Evolutionary conservation across 1,140 invertebrate species (phyloP).

Genomic region (Spodoptera frugiperda): DNA sequence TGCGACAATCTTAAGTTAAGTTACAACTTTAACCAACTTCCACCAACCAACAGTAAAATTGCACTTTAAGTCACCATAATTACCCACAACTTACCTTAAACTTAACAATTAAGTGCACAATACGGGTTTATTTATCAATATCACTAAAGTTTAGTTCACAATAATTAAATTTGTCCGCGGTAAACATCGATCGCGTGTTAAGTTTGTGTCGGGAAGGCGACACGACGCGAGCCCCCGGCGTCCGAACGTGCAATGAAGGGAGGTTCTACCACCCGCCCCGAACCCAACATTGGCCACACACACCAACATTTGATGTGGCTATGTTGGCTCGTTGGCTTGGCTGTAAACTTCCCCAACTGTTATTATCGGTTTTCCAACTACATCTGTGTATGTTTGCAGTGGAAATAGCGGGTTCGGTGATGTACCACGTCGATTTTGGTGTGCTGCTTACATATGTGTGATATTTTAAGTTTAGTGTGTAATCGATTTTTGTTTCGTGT

Average conservation of each 20-base stretch:
- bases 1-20: too few species aligned
- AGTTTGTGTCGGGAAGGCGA: slow-evolving; percentile 8
- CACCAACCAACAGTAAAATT: too few species aligned
- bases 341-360: slow-evolving; percentile 33
- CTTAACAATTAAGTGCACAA: too few species aligned
- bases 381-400: slow-evolving; percentile 21
- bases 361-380: slow-evolving; percentile 37
- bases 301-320: neutral
- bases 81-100: too few species aligned
- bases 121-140: slow-evolving; percentile 11
- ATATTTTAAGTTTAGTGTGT: neutral
- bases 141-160: slow-evolving; percentile 37
- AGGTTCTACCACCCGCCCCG: slow-evolving; percentile 28
- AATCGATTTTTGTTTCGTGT: neutral
- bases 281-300: neutral
- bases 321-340: neutral
- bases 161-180: slow-evolving; percentile 40
- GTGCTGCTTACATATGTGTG: neutral
- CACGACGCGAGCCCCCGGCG: slow-evolving; percentile 36
- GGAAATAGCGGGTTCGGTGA: slow-evolving; percentile 13
- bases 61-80: too few species aligned
- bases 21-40: too few species aligned
- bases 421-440: neutral
- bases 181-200: slow-evolving; percentile 37
- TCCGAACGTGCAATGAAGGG: slow-evolving; percentile 24